Evolutionary conservation across 2,113 vertebrate species (phyloP).

Genomic region (Hyla sarda): DNA sequence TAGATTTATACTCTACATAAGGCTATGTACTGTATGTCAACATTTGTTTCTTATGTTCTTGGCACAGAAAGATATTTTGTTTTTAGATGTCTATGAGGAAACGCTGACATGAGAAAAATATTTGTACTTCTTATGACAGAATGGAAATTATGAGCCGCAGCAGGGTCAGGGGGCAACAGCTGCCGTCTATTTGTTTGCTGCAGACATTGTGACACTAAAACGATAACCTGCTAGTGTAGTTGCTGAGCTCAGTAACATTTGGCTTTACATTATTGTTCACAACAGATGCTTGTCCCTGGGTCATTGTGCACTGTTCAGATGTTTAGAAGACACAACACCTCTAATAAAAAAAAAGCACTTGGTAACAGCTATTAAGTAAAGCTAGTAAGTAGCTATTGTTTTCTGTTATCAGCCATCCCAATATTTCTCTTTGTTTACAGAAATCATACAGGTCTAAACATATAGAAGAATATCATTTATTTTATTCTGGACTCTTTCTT

Average conservation of each 20-base stretch:
- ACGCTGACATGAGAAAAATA: not conserved
- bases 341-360: too few relatives aligned
- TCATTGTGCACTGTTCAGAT: not conserved
- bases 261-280: not conserved
- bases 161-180: constrained; percentile 13
- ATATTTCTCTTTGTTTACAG: too few relatives aligned
- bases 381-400: too few relatives aligned
- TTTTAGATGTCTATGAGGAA: not conserved
- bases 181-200: not conserved
- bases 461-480: too few relatives aligned
- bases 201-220: not conserved
- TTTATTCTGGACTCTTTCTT: too few relatives aligned
- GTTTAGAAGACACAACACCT: too few relatives aligned
- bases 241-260: not conserved
- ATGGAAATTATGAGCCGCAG: constrained; percentile 21
- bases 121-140: constrained; percentile 14
- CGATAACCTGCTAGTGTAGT: not conserved
- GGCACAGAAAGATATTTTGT: not conserved
- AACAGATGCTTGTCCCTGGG: not conserved
- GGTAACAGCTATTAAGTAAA: too few relatives aligned
- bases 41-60: not conserved
- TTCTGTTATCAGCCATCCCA: too few relatives aligned
- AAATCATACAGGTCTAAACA: too few relatives aligned
- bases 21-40: not conserved
- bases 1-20: not conserved